These are phyloP conservation scores for Octodon degus DNA, from an alignment of 2,113 vertebrate species.

Conservation along the genomic window DNA sequence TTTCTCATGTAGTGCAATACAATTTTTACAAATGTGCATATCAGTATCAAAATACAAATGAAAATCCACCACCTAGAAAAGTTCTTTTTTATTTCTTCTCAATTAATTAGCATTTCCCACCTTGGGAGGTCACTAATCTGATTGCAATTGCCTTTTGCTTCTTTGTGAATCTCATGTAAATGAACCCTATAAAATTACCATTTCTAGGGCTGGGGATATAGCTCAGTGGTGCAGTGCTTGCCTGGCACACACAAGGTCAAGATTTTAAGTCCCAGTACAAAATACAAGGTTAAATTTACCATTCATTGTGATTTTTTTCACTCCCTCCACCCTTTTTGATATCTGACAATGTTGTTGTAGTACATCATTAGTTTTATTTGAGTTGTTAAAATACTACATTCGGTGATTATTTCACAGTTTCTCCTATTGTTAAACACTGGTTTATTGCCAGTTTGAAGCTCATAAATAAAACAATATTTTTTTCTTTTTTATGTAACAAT, in stretches of 20 bases:
- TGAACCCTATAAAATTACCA: background rate
- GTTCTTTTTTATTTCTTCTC: background rate
- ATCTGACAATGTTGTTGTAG: background rate
- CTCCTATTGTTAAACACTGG: background rate
- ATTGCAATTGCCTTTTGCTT: background rate
- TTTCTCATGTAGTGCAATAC: background rate
- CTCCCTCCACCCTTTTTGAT: background rate
- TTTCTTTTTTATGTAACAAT: too few relatives aligned
- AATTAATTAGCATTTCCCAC: background rate
- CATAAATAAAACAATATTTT: background rate
- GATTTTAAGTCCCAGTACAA: too few relatives aligned
- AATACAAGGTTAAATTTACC: too few relatives aligned
- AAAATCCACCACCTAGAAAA: background rate
- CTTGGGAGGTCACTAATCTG: background rate
- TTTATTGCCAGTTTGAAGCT: background rate
- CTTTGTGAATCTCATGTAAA: background rate
- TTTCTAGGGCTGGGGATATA: background rate
- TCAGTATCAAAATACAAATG: background rate
- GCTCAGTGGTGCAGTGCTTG: too few relatives aligned
- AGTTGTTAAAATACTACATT: background rate
- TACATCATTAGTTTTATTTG: background rate
- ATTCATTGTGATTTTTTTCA: background rate
- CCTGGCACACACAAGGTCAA: too few relatives aligned
- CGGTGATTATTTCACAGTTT: too few relatives aligned
- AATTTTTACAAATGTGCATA: background rate